Evolutionary conservation across 1,140 invertebrate species (phyloP), one percentile per base, ranked within the genome.

Genomic region (Myzus persicae): DNA sequence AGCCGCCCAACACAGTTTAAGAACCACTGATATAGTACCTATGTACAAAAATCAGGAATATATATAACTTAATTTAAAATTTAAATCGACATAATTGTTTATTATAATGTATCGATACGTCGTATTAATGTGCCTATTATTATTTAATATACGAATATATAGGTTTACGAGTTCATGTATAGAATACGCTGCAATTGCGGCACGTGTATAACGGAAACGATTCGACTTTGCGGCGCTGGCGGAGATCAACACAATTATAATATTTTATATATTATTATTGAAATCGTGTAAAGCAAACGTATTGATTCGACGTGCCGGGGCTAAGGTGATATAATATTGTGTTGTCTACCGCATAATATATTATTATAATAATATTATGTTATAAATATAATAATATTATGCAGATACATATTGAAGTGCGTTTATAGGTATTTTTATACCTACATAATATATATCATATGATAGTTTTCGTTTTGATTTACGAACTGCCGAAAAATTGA

Each of bases 401-500:
- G n/a, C n/a, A n/a, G n/a, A 11, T 8, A 9, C 38, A 38, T 36
- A 81, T 38, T 4, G 42, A 87, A 42, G 84, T n/a, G 9, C 84
- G 42, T 18, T 1, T 36, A 40, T 40, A 81, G 20, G 31, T 81
- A 40, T 11, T 6, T 0, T 84, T 44, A 40, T 40, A 40, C 14
- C 46, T 48, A 84, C 42, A 9, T 44, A 44, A 8, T 8, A 9
- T 44, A 44, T 44, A 9, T 8, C 7, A 9, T 44, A 44, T 44
- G 9, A 89, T 89, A 22, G 9, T 89, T 59, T 14, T 59, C 14
- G 38, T n/a, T 59, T 67, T 59, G 54, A 67, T 90, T 90, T 67
- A 90, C 89, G 54, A 90, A 90, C 89, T 6, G 38, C 26, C 51
- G 40, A 90, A 67, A 42, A 90, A 42, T 59, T 44, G 5, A 90